A percentile compares a stretch with the other conserved stretches of the same genome.
These are phyloP conservation scores for Sylvia atricapilla DNA, from an alignment of 2,113 vertebrate species.

Conservation along the genomic window DNA sequence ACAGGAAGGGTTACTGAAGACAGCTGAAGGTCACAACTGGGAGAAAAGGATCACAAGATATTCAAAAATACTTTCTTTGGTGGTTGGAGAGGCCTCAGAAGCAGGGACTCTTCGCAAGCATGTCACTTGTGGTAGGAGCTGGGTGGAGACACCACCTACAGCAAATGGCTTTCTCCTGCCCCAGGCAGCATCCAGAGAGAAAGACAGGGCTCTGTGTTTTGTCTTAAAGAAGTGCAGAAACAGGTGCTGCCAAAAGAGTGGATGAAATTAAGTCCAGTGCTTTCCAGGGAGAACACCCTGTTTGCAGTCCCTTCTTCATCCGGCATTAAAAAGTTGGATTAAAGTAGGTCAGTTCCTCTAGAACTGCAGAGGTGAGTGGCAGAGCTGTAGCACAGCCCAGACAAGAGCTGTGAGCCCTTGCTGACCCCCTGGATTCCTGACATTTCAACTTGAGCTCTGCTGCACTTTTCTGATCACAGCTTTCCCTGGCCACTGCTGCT, in stretches of 20 bases:
- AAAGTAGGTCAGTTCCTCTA: slow-evolving; percentile 19
- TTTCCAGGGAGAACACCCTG: background rate
- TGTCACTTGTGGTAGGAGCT: background rate
- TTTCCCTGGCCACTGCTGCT: background rate
- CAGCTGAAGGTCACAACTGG: background rate
- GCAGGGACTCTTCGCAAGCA: background rate
- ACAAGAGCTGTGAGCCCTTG: background rate
- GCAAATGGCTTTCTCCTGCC: background rate
- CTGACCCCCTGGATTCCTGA: background rate
- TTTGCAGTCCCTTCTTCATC: background rate
- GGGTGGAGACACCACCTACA: background rate
- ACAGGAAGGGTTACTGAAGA: background rate
- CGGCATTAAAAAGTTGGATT: background rate
- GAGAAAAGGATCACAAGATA: background rate
- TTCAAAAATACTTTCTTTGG: background rate
- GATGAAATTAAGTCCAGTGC: background rate
- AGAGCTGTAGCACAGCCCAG: fast-evolving
- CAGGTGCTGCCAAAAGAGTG: slow-evolving; percentile 1
- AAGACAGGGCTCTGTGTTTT: background rate
- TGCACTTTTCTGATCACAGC: background rate
- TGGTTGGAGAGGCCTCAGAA: background rate
- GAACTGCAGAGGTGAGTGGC: background rate
- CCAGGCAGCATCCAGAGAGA: background rate
- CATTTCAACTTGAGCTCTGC: background rate
- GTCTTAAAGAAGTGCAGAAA: background rate